Conservation (phyloP, 1,140 invertebrate species). For the Bradysia coprophila region DNA sequence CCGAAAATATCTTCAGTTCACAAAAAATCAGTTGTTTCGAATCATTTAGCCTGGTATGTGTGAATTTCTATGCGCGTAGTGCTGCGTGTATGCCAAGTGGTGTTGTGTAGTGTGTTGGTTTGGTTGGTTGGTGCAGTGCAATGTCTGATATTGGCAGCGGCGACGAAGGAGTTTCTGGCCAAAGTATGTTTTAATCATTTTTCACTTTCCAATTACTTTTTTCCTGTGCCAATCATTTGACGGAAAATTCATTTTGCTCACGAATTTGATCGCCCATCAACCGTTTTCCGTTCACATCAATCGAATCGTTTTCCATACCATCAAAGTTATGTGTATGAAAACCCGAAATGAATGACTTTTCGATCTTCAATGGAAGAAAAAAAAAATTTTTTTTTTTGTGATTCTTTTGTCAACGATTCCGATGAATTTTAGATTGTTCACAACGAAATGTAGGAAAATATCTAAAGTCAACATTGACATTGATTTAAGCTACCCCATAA, state of each 20-base stretch:
- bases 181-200: conserved; percentile 32
- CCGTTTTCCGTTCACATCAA: neutral
- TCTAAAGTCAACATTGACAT: too few species aligned
- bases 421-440: too few species aligned
- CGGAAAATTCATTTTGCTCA: neutral
- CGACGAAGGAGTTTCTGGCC: conserved; percentile 49
- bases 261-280: neutral
- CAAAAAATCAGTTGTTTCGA: neutral
- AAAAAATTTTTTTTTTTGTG: too few species aligned
- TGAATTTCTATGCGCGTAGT: neutral
- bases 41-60: neutral
- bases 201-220: conserved; percentile 1
- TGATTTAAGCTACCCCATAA: too few species aligned
- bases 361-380: too few species aligned
- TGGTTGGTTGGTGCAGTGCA: conserved; percentile 36
- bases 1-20: too few species aligned
- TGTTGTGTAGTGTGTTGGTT: conserved; percentile 12
- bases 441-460: too few species aligned
- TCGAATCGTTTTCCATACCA: too few species aligned
- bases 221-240: neutral
- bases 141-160: conserved; percentile 45
- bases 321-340: too few species aligned
- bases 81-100: neutral
- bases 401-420: too few species aligned
- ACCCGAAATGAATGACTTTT: too few species aligned